phyloP scores from a whole-genome alignment of 2,113 vertebrate species.

The Taurulus bubalis region DNA sequence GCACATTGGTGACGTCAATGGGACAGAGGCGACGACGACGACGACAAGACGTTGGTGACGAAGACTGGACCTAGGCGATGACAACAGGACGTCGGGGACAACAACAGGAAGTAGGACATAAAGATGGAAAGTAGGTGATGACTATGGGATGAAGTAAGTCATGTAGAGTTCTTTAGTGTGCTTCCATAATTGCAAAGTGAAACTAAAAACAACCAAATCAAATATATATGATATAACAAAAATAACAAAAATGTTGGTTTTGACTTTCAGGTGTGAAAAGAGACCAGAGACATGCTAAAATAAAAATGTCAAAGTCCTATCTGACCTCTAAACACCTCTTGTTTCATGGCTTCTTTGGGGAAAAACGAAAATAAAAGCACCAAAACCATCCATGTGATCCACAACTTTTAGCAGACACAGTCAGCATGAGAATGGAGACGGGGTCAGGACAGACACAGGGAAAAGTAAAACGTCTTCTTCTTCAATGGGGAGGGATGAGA shows the following conservation, averaged over 20 bases:
- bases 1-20: background rate
- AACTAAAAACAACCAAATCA: background rate
- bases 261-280: background rate
- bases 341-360: background rate
- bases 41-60: background rate
- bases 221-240: background rate
- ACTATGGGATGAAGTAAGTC: background rate
- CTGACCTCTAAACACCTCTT: background rate
- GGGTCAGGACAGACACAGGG: slow-evolving; percentile 22
- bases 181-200: background rate
- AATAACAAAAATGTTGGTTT: background rate
- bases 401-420: background rate
- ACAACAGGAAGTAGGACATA: too few species aligned
- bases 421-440: slow-evolving; percentile 14
- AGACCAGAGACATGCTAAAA: background rate
- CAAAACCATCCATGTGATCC: background rate
- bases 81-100: background rate
- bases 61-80: background rate
- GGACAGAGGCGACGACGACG: too few species aligned
- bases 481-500: slow-evolving; percentile 51
- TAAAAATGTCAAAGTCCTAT: background rate
- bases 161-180: background rate
- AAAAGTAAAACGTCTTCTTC: slow-evolving; percentile 47
- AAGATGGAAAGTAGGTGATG: background rate
- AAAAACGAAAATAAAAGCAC: background rate